A percentile compares a stretch with the other conserved stretches of the same genome.
Conservation (phyloP, 2,113 vertebrate genomes). For the Cryptotis parvus region DNA sequence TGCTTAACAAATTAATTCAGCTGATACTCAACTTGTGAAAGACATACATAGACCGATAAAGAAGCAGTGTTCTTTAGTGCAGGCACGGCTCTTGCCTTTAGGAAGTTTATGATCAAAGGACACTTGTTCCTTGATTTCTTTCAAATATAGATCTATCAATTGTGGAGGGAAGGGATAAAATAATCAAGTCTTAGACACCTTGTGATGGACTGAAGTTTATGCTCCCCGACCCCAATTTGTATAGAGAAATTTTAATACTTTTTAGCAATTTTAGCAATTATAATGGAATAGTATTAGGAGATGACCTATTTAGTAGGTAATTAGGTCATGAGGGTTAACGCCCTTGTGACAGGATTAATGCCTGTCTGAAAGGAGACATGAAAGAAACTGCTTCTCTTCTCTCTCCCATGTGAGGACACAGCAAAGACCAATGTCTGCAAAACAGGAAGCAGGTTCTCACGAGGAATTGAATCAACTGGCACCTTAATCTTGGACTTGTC, state of each 20-base stretch:
- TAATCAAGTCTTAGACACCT: background rate
- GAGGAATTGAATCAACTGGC: background rate
- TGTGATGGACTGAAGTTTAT: background rate
- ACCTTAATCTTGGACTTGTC: background rate
- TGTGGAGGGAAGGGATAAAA: background rate
- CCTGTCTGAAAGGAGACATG: background rate
- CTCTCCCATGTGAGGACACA: background rate
- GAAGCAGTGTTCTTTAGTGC: background rate
- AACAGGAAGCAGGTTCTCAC: background rate
- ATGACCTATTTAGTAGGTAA: background rate
- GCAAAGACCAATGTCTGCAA: background rate
- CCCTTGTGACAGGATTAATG: background rate
- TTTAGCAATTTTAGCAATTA: too few species aligned
- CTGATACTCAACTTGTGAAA: conserved; percentile 6
- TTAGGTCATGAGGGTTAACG: background rate
- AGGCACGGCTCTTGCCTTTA: background rate
- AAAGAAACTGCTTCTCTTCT: background rate
- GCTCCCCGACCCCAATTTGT: background rate
- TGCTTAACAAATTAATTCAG: background rate
- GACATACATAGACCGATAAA: background rate
- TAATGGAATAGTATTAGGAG: background rate
- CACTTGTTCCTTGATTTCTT: background rate
- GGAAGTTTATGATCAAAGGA: background rate
- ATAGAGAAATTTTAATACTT: background rate
- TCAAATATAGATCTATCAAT: conserved; percentile 9